Evolutionary conservation across 2,888 invertebrate species (phyloP), one percentile per base, ranked within the genome.

Genomic region (Pseudoips prasinana): DNA sequence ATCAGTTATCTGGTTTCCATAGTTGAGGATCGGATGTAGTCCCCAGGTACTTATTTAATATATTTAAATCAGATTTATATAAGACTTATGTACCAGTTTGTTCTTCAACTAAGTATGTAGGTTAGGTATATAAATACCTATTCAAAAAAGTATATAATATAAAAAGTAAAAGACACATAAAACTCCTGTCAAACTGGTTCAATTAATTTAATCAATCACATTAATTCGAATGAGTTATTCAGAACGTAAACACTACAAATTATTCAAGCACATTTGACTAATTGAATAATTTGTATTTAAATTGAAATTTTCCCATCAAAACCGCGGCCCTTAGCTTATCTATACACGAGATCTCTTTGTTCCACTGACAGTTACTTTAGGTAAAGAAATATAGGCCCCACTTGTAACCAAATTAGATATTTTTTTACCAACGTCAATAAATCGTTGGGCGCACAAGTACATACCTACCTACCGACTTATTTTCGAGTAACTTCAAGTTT

Each of bases 401-500:
- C 56, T 58, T 57, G 43, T 53, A 58, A 58, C 46, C 38, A 44
- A 57, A 58, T 58, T 42, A 50, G 43, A 52, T 48, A 41, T 54
- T 54, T 54, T 47, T 54, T 52, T 52, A 49, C 51, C 44, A 60
- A 52, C 56, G 45, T 59, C 51, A 59, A 70, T 73, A 74, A 73
- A 73, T 74, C 63, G 63, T 63, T 54, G 58, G 47, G 55, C 50
- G 48, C 59, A 71, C 62, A 63, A 76, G 71, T 65, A 68, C 62
- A 63, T 53, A 57, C 14, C n/a, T n/a, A n/a, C n/a, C n/a, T n/a
- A 20, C 56, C 48, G 58, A 63, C 69, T 70, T 70, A 74, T 70
- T 74, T 73, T 76, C 64, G 55, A 73, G 65, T 69, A 64, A 67
- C 67, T 62, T 75, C 67, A 73, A 77, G 75, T 75, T 74, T 67